phyloP scores from a whole-genome alignment of 1,140 invertebrate genomes.

The Euura saliciscinereae region DNA sequence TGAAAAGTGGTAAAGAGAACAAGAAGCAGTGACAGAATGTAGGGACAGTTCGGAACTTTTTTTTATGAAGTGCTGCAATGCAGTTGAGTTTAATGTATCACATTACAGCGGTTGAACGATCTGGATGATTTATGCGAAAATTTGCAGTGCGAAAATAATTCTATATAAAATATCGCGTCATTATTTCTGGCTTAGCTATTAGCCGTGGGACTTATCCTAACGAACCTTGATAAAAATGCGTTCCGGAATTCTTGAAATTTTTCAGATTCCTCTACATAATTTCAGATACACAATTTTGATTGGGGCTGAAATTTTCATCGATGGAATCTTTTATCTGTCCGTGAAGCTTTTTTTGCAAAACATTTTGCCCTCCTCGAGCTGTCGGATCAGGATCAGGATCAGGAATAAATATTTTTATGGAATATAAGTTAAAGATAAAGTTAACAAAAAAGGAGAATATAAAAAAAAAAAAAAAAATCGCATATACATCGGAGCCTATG shows the following conservation, averaged over 20 bases:
- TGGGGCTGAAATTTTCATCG: too few species aligned
- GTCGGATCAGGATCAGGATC: too few species aligned
- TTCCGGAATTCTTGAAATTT: too few species aligned
- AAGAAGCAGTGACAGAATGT: too few species aligned
- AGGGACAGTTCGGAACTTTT: too few species aligned
- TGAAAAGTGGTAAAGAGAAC: too few species aligned
- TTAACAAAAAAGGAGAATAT: background rate
- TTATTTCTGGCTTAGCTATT: background rate
- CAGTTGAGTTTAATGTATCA: background rate
- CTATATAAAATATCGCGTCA: background rate
- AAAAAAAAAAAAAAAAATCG: background rate
- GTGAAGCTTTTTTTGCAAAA: background rate
- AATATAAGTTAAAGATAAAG: background rate
- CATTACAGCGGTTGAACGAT: background rate
- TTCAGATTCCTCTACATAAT: too few species aligned
- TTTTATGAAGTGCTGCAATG: background rate
- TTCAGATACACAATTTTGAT: too few species aligned
- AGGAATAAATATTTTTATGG: too few species aligned
- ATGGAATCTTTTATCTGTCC: too few species aligned
- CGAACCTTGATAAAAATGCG: background rate
- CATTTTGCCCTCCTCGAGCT: background rate
- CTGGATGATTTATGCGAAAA: conserved; percentile 3
- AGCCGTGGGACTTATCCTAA: background rate
- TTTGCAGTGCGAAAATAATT: background rate
- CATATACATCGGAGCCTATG: background rate